A percentile compares a stretch with the other conserved stretches of the same genome.
Conservation (phyloP, 2,797 vertebrate genomes). For the Gymnothorax reevesii region DNA sequence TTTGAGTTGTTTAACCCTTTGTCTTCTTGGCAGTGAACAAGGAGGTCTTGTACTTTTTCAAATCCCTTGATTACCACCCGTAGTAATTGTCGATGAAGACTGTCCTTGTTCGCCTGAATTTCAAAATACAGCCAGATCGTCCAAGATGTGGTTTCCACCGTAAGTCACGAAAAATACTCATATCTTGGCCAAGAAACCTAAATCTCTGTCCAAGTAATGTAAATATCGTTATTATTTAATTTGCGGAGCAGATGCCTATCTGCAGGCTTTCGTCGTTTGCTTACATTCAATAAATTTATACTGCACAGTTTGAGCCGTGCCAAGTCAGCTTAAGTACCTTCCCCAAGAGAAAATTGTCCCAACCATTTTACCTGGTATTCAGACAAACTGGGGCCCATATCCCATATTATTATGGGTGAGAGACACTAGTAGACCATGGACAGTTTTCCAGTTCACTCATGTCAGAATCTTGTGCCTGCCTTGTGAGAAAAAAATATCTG, state of each 20-base stretch:
- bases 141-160: background rate
- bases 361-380: background rate
- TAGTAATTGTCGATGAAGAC: conserved; percentile 59
- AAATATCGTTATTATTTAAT: background rate
- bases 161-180: background rate
- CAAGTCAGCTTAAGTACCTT: background rate
- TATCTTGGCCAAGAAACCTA: background rate
- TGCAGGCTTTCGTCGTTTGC: background rate
- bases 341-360: background rate
- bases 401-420: too few species aligned
- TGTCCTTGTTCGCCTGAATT: conserved; percentile 48
- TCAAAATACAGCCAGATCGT: background rate
- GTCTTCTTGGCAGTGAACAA: conserved; percentile 44
- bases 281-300: background rate
- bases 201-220: background rate
- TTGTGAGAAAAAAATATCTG: background rate
- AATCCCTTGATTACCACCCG: conserved; percentile 47
- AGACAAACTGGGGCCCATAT: background rate
- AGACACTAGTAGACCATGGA: too few species aligned
- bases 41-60: conserved; percentile 47
- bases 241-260: background rate
- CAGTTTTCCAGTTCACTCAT: too few species aligned
- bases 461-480: background rate
- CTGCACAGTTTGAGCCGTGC: background rate
- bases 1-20: conserved; percentile 44